Evolutionary conservation across 2,888 invertebrate genomes (phyloP).

Genomic region (Lasiommata megera): DNA sequence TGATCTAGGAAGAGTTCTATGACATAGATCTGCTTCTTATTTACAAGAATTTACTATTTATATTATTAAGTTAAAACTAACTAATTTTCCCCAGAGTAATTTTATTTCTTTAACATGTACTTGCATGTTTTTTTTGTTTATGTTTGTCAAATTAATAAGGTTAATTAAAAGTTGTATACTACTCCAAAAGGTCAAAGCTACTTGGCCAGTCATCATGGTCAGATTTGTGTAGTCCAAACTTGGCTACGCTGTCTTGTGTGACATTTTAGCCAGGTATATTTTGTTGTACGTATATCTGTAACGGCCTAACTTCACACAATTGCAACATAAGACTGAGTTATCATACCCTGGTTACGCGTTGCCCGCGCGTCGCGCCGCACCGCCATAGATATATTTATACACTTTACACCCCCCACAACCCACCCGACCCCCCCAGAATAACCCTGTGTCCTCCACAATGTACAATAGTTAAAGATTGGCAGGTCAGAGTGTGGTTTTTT

Average conservation of each 20-base stretch:
- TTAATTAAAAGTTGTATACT: no score
- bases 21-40: no score
- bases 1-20: not conserved
- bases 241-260: no score
- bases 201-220: no score
- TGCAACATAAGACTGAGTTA: constrained; percentile 67
- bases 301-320: constrained; percentile 33
- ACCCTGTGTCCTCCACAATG: constrained; percentile 68
- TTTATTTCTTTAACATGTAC: no score
- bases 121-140: no score
- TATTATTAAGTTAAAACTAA: no score
- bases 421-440: constrained; percentile 38
- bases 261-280: not conserved
- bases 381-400: constrained; percentile 71
- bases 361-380: constrained; percentile 53
- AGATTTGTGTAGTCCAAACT: no score
- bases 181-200: no score
- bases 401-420: constrained; percentile 55
- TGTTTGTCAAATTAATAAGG: no score
- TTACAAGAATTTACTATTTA: no score
- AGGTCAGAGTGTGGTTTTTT: constrained; percentile 55
- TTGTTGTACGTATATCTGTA: not conserved
- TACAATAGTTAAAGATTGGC: constrained; percentile 66
- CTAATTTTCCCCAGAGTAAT: no score
- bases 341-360: constrained; percentile 47